Base-by-base conservation (phyloP, 2,797 vertebrate genomes). In the Poeciliopsis paucimaculata region DNA sequence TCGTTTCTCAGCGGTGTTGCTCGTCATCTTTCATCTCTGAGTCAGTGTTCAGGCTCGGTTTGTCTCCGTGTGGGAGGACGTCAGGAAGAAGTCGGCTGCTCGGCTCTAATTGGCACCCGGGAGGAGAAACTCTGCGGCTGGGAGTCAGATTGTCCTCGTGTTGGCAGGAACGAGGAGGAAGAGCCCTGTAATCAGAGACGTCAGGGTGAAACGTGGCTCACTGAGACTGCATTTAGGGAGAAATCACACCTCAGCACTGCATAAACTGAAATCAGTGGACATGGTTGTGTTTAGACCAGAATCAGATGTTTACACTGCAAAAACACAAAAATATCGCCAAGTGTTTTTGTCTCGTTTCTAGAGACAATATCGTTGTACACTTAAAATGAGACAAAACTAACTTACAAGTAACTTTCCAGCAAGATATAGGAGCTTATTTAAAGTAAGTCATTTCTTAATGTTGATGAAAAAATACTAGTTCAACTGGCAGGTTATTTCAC, bases 91-190 rank as follows among this genome's bases (percentile, higher is more conserved):
- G 72, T 53, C 46, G 7, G 78, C 68, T 74, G 73, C 62, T 6
- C 62, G 20, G 51, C 79, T 87, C 57, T 87, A 87, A 91, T 87
- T 84, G 85, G 81, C 51, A 26, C 70, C 73, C 43, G 36, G 57
- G 64, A 77, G 46, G 36, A 70, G 43, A 68, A 76, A 45, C 36
- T 36, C 47, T 73, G 26, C 4, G 10, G 15, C 28, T 41, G 34
- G 36, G 72, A 39, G 39, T 53, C 76, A 66, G 75, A 47, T 76
- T 46, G 75, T 76, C n/a, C 47, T 31, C 20, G 1, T 77, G 64
- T 28, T 41, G 68, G 64, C 49, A 68, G 68, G 47, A 28, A 13
- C 9, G n/a, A 36, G 31, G 53, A 62, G 70, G 53, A 72, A 20
- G 18, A 72, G 77, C 51, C 43, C 77, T 72, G 70, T 78, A 78